A percentile compares a stretch with the other conserved stretches of the same genome.
These are phyloP conservation scores for Todus mexicanus DNA, from an alignment of 2,797 vertebrate genomes.

Conservation along the genomic window DNA sequence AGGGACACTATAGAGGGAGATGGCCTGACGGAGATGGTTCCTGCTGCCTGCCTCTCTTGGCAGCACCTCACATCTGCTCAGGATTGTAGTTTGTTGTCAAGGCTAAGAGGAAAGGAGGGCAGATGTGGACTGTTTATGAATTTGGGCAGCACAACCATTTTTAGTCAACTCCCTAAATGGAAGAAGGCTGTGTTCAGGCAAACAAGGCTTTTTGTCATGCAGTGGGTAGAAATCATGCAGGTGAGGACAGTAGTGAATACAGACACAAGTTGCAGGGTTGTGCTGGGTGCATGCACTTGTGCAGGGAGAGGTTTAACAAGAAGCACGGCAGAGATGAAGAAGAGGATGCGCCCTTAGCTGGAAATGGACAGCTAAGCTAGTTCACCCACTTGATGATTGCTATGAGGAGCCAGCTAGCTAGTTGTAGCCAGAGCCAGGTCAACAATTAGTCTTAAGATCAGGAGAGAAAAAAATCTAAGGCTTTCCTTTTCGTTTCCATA, in stretches of 20 bases:
- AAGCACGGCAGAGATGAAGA: neutral
- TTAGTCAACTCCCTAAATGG: neutral
- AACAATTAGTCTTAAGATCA: neutral
- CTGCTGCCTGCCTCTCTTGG: neutral
- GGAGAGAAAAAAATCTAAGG: neutral
- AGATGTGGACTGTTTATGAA: neutral
- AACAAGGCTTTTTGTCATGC: neutral
- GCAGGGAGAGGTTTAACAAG: neutral
- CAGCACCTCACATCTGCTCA: neutral
- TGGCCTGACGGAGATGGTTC: neutral
- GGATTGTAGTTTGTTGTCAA: neutral
- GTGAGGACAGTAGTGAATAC: rapidly evolving
- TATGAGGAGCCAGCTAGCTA: neutral
- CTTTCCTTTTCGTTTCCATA: neutral
- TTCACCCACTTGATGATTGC: neutral
- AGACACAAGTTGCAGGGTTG: neutral
- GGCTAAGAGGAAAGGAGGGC: neutral
- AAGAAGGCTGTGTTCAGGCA: neutral
- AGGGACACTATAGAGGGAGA: neutral
- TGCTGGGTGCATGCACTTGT: neutral
- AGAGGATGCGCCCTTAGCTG: neutral
- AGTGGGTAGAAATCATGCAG: neutral
- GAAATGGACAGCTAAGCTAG: neutral
- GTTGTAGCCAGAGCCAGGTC: neutral
- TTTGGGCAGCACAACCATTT: neutral